Base-by-base conservation (phyloP, 2,888 invertebrate species). In the Vesta saturnalis region DNA sequence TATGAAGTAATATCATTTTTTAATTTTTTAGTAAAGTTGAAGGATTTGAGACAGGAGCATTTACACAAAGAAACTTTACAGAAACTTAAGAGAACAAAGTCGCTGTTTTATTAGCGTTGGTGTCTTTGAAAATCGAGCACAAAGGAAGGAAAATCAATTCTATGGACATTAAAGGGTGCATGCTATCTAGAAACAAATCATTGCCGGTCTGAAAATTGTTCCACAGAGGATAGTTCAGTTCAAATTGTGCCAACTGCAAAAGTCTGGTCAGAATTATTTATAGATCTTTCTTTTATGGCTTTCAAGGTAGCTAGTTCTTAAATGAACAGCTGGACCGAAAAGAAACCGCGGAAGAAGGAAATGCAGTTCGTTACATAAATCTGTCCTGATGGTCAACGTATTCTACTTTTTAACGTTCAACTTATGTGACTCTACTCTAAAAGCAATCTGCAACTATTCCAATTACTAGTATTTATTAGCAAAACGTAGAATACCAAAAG, bases 291-390 rank as follows among this genome's bases (percentile, higher is more conserved):
- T 62, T 62, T 67, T 67, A 67, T 67, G 56, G 57, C 67, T 67
- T 67, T 62, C 52, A 67, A 67, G 67, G 67, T 67, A 62, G 67
- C 39, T 39, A n/a, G 39, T 57, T 62, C 67, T 68, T 68, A 63
- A 68, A 63, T 68, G 67, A 68, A 57, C 67, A 68, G 60, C 59
- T 64, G 67, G 63, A 68, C 64, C 59, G 59, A 67, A 63, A 62
- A 59, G 61, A 57, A 62, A 49, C 61, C 63, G 55, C 62, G 67
- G 63, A 68, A 64, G 64, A 60, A 68, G 68, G 64, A 68, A 68
- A 68, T 68, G 64, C 64, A 68, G 64, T 64, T 64, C 60, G 55
- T 64, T 21, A 68, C 55, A 68, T 68, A 68, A 68, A 68, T 68
- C 68, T 60, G 61, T 64, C 6, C 14, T 35, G 60, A 64, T 64